These are phyloP conservation scores for Caenorhabditis auriculariae DNA, from an alignment of 2,888 invertebrate species.

Conservation along the genomic window DNA sequence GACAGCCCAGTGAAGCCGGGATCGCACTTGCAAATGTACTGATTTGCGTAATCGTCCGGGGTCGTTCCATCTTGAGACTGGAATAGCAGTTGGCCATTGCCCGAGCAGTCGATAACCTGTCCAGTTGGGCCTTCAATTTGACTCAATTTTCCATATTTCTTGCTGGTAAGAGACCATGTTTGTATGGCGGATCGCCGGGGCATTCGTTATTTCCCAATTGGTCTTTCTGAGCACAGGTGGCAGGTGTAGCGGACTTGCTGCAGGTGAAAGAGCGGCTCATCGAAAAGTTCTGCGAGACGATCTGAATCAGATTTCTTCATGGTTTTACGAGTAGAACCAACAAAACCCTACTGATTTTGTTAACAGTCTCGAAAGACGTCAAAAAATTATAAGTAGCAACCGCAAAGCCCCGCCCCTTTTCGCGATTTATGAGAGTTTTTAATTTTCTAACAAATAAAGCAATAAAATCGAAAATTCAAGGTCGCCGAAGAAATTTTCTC, in stretches of 20 bases:
- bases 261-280: not conserved
- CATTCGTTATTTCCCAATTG: constrained; percentile 2
- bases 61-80: not conserved
- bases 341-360: too few species aligned
- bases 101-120: constrained; percentile 11
- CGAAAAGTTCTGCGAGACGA: not conserved
- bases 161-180: constrained; percentile 1
- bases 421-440: too few species aligned
- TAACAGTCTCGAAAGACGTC: too few species aligned
- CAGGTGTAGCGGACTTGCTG: not conserved
- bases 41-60: too few species aligned
- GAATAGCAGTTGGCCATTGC: constrained; percentile 5
- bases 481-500: too few species aligned
- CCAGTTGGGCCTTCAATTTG: constrained; percentile 6
- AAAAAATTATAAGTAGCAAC: too few species aligned
- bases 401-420: too few species aligned
- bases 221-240: not conserved
- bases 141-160: too few species aligned
- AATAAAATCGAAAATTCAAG: too few species aligned
- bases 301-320: too few species aligned
- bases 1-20: not conserved
- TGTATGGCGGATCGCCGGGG: constrained; percentile 1
- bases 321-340: too few species aligned
- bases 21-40: constrained; percentile 5
- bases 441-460: too few species aligned